A percentile compares a stretch with the other conserved stretches of the same genome.
phyloP scores from a whole-genome alignment of 2,888 invertebrate genomes.

The Polydrusus cervinus region DNA sequence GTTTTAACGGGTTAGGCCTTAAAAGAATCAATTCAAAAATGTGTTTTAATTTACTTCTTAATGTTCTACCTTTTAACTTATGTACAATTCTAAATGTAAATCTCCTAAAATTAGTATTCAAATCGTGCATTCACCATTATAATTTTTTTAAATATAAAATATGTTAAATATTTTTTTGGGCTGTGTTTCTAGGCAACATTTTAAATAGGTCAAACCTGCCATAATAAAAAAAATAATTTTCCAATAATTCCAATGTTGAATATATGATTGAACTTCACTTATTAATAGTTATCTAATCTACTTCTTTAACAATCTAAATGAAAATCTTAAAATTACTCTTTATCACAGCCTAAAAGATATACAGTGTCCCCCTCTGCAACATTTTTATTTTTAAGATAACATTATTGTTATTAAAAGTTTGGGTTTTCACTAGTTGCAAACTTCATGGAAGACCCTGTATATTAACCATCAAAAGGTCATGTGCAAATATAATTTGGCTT shows the following conservation, averaged over 20 bases:
- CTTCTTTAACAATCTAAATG: conserved; percentile 29
- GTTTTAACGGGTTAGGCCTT: neutral
- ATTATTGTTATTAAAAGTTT: too few relatives aligned
- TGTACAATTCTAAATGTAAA: conserved; percentile 2
- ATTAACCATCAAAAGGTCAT: conserved; percentile 18
- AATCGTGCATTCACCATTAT: neutral
- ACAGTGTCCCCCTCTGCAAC: neutral
- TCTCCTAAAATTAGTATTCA: conserved; percentile 10
- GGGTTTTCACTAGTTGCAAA: neutral
- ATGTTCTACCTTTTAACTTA: conserved; percentile 5
- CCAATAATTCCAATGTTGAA: conserved; percentile 13
- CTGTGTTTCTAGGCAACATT: neutral
- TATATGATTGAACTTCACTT: conserved; percentile 6
- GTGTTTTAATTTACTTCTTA: neutral
- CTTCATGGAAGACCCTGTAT: conserved; percentile 5
- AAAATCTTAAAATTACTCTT: conserved; percentile 32
- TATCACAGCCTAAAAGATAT: conserved; percentile 38
- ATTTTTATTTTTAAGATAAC: too few relatives aligned
- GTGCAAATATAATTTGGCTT: conserved; percentile 41
- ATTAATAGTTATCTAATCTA: conserved; percentile 9
- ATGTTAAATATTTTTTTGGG: neutral
- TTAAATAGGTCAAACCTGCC: too few relatives aligned
- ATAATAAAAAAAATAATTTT: neutral
- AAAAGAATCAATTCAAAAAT: neutral
- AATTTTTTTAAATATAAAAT: neutral